phyloP scores from a whole-genome alignment of 2,113 vertebrate genomes.

The Octodon degus region DNA sequence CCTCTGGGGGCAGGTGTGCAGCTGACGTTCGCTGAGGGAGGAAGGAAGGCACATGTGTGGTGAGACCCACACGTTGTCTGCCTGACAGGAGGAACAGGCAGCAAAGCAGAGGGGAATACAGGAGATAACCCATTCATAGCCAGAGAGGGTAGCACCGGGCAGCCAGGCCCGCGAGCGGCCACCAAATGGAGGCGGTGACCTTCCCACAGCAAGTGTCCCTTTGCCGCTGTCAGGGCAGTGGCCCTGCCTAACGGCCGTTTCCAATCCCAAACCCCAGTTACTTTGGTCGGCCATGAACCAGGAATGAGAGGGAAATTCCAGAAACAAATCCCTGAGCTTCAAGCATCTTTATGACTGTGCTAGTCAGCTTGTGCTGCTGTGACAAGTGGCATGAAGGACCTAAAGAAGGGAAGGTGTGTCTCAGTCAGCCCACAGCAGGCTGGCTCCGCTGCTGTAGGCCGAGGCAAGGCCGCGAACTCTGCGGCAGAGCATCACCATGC shows the following conservation, averaged over 20 bases:
- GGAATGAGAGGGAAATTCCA: background rate
- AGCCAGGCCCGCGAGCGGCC: background rate
- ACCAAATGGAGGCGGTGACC: background rate
- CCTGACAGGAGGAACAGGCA: background rate
- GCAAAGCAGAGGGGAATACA: background rate
- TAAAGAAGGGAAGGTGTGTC: background rate
- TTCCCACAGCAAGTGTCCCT: background rate
- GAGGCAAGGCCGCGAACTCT: background rate
- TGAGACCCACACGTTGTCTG: background rate
- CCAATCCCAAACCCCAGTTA: no score
- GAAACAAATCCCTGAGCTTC: background rate
- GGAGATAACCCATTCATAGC: background rate
- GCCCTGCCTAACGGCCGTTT: background rate
- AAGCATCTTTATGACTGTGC: background rate
- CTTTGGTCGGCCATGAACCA: background rate
- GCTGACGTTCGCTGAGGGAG: background rate
- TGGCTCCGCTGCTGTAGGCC: background rate
- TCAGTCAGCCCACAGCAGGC: background rate
- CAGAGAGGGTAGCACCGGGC: background rate
- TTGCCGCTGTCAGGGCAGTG: background rate
- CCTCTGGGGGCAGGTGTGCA: background rate
- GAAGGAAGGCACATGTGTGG: background rate
- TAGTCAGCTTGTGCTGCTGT: background rate
- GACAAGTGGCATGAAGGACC: background rate
- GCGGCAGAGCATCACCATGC: background rate